These are phyloP conservation scores for Macrocentrus cingulum DNA, from an alignment of 1,140 invertebrate species.

Conservation along the genomic window DNA sequence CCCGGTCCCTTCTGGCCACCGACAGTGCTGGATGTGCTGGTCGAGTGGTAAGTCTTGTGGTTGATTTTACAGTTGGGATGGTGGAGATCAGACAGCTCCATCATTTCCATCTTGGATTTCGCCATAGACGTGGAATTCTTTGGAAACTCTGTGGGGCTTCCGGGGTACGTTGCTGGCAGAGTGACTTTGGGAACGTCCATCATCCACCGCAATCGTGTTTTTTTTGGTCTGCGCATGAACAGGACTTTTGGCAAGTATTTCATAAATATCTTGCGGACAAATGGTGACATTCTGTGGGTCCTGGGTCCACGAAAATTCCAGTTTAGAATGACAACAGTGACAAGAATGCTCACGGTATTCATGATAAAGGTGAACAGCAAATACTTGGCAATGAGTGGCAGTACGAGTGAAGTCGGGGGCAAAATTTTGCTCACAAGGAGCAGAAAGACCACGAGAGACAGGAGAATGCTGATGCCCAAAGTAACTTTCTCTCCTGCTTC, in stretches of 20 bases:
- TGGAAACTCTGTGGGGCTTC: constrained; percentile 76
- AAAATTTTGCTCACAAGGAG: constrained; percentile 98
- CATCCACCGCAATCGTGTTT: constrained; percentile 92
- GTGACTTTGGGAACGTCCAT: constrained; percentile 93
- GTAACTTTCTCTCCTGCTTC: constrained; percentile 94
- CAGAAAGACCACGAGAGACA: constrained; percentile 98
- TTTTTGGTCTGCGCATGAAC: constrained; percentile 89
- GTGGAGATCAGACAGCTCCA: constrained; percentile 92
- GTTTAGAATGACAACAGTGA: constrained; percentile 99
- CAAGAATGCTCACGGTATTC: constrained; percentile 98
- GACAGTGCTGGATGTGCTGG: constrained; percentile 62
- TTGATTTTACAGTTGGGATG: constrained; percentile 96
- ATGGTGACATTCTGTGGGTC: constrained; percentile 89
- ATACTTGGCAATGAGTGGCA: constrained; percentile 97
- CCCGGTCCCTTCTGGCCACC: constrained; percentile 60
- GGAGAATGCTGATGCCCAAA: constrained; percentile 96
- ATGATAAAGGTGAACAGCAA: constrained; percentile 99
- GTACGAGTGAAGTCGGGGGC: constrained; percentile 93
- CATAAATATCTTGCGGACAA: constrained; percentile 92
- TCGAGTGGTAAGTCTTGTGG: constrained; percentile 69
- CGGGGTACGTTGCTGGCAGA: constrained; percentile 73
- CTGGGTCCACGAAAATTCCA: constrained; percentile 97
- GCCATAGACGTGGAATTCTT: constrained; percentile 67
- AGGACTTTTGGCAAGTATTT: constrained; percentile 85
- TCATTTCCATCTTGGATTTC: constrained; percentile 84